Conservation (phyloP, 2,113 vertebrate species). For the Sterna hirundo region DNA sequence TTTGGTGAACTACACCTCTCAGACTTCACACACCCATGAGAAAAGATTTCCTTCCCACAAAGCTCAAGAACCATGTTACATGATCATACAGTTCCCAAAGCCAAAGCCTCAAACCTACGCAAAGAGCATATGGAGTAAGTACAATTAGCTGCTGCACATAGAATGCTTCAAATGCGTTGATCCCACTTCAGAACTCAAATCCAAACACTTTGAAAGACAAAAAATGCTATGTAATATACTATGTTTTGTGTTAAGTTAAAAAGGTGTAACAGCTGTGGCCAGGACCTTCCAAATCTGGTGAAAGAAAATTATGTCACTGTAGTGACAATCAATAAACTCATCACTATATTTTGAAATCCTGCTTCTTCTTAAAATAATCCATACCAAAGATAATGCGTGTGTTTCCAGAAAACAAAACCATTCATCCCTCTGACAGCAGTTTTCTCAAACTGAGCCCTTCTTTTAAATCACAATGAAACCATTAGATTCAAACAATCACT, state of each 20-base stretch:
- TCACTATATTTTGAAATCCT: background rate
- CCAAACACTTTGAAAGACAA: background rate
- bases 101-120: background rate
- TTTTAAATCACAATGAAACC: background rate
- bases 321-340: background rate
- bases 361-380: background rate
- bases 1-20: background rate
- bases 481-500: background rate
- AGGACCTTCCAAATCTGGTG: background rate
- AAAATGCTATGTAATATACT: background rate
- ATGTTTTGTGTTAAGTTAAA: too few relatives aligned
- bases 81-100: background rate
- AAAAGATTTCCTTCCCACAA: background rate
- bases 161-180: background rate
- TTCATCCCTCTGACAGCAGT: background rate
- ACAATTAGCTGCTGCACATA: background rate
- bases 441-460: background rate
- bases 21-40: background rate
- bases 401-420: background rate
- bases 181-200: background rate
- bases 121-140: background rate
- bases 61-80: background rate
- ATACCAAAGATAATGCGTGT: background rate
- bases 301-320: background rate
- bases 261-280: background rate